Base-by-base conservation (phyloP, 2,888 invertebrate species). In the Schrankia costaestrigalis region DNA sequence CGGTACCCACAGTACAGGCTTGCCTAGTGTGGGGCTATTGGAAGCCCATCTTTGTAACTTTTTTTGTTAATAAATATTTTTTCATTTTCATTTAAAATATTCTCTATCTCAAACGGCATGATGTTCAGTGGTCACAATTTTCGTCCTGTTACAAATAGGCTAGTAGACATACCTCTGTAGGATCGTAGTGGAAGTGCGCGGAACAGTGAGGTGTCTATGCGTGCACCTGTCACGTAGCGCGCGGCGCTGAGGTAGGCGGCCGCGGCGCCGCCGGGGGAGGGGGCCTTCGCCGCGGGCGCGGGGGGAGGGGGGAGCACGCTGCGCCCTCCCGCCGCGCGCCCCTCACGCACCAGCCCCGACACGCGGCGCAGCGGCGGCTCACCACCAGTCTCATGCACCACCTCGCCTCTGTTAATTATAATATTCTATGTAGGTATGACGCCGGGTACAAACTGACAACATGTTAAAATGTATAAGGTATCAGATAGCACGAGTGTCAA, bases 231-330 rank as follows among this genome's bases (percentile, higher is more conserved):
- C 52, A 95, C 91, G 77, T 95, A 95, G 63, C 95, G 90, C 50
- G 95, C 91, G 46, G 94, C 92, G 49, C 92, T 91, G 46, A 95
- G 78, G 79, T 95, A 95, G 46, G 94, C 93, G 58, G 93, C 93
- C 55, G 94, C 94, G 53, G 94, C 93, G 59, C 93, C 93, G 11
- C 52, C 57, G 13, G 54, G 41, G 18, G 29, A 12, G 13, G 9
- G 46, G 45, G 48, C 54, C 7, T 6, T 12, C 6, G 14, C 3
- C 3, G 25, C 4, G 8, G 12, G 25, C 3, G 13, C 13, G 13
- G 12, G 25, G 1, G 11, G 6, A 4, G 25, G n/a, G n/a, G n/a
- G n/a, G 46, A 47, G 48, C 54, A 51, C 57, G 37, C 54, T 50
- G 49, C 55, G 46, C 41, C 35, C 29, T 15, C 31, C 26, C 4